Conservation (phyloP, 2,888 invertebrate genomes). For the Formica aserva region DNA sequence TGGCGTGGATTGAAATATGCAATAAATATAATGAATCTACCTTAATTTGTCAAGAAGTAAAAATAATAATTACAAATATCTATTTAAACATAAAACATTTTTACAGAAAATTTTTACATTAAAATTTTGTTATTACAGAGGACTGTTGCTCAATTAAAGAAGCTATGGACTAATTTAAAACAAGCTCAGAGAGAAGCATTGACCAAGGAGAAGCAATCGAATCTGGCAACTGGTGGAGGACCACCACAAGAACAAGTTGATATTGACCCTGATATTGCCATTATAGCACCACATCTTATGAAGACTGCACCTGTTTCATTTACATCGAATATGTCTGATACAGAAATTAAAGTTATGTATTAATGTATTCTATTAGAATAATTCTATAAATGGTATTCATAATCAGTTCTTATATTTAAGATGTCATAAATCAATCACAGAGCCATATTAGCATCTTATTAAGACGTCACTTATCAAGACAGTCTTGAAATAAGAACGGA, state of each 20-base stretch:
- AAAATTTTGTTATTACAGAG: neutral
- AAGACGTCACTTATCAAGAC: too few species aligned
- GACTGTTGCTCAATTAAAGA: neutral
- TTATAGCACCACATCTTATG: neutral
- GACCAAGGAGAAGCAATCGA: neutral
- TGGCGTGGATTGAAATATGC: neutral
- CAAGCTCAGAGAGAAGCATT: neutral
- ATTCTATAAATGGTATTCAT: too few species aligned
- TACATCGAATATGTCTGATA: neutral
- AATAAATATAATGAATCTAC: neutral
- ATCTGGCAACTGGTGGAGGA: conserved; percentile 6
- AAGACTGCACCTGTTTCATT: neutral
- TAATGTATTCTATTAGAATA: too few species aligned
- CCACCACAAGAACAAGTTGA: too few species aligned
- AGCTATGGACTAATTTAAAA: neutral
- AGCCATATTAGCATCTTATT: too few species aligned
- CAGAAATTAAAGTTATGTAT: neutral
- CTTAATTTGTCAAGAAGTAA: neutral
- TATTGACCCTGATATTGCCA: neutral
- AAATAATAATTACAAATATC: neutral
- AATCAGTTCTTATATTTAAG: too few species aligned
- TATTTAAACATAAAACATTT: neutral
- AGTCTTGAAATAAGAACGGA: too few species aligned
- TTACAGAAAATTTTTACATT: neutral
- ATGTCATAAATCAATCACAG: too few species aligned